Evolutionary conservation across 2,797 vertebrate genomes (phyloP).

Genomic region (Aselliscus stoliczkanus): DNA sequence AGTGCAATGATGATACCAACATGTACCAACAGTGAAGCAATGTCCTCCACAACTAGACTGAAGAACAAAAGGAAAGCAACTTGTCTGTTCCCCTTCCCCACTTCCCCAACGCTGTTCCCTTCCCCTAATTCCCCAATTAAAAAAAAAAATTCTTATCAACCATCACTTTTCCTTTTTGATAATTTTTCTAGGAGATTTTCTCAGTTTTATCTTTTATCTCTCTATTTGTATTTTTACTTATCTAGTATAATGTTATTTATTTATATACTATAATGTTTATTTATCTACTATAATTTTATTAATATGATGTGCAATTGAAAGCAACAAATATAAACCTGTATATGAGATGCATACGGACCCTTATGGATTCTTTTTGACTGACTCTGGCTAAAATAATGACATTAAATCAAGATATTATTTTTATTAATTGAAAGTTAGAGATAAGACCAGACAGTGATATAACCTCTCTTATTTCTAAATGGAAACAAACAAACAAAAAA

Average conservation of each 20-base stretch:
- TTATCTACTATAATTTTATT: not conserved
- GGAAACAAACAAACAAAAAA: conserved; percentile 16
- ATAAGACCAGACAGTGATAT: conserved; percentile 38
- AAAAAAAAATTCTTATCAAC: not conserved
- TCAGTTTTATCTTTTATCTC: not conserved
- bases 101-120: too few species aligned
- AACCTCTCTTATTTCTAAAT: conserved; percentile 50
- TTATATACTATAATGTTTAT: not conserved
- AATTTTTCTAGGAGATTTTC: not conserved
- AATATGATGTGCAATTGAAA: conserved; percentile 26
- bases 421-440: conserved; percentile 37
- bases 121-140: not conserved
- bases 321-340: not conserved
- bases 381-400: not conserved
- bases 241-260: not conserved
- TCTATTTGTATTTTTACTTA: not conserved
- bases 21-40: too few species aligned
- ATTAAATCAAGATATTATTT: not conserved
- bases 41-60: too few species aligned
- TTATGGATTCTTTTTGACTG: not conserved
- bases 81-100: too few species aligned
- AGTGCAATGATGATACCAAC: too few species aligned
- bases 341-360: not conserved
- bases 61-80: too few species aligned
- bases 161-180: not conserved